phyloP scores from a whole-genome alignment of 2,888 invertebrate genomes.

The Thereva nobilitata region DNA sequence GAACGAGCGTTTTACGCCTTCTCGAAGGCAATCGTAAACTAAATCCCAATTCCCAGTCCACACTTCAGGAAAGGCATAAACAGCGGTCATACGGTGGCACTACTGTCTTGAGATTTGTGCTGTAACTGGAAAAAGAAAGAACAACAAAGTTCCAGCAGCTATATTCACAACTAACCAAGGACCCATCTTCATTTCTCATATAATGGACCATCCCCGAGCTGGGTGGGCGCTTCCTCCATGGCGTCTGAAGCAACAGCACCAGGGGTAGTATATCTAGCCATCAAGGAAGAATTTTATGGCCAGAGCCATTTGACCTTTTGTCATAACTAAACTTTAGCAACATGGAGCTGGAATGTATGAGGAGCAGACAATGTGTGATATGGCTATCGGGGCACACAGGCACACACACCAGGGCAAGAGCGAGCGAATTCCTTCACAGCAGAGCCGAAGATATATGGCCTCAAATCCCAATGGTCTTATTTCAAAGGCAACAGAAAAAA shows the following conservation, averaged over 20 bases:
- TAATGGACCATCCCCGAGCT: neutral
- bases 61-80: too few species aligned
- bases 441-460: slow-evolving; percentile 43
- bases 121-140: too few species aligned
- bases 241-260: neutral
- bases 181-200: slow-evolving; percentile 2
- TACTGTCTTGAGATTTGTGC: too few species aligned
- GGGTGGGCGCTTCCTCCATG: slow-evolving; percentile 1
- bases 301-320: slow-evolving; percentile 40
- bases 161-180: neutral
- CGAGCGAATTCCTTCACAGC: neutral
- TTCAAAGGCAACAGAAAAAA: slow-evolving; percentile 45
- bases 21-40: too few species aligned
- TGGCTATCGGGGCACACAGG: slow-evolving; percentile 1
- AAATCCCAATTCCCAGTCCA: too few species aligned
- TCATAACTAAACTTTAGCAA: slow-evolving; percentile 36
- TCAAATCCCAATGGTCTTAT: slow-evolving; percentile 46
- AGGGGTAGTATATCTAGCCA: slow-evolving; percentile 12
- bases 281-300: slow-evolving; percentile 37
- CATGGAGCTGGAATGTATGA: slow-evolving; percentile 10
- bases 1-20: too few species aligned
- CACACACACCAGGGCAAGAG: neutral
- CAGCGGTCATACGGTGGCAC: too few species aligned
- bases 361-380: slow-evolving; percentile 2
- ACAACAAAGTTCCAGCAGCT: too few species aligned